Conservation (phyloP, 2,888 invertebrate species). For the Epirrita christyi region DNA sequence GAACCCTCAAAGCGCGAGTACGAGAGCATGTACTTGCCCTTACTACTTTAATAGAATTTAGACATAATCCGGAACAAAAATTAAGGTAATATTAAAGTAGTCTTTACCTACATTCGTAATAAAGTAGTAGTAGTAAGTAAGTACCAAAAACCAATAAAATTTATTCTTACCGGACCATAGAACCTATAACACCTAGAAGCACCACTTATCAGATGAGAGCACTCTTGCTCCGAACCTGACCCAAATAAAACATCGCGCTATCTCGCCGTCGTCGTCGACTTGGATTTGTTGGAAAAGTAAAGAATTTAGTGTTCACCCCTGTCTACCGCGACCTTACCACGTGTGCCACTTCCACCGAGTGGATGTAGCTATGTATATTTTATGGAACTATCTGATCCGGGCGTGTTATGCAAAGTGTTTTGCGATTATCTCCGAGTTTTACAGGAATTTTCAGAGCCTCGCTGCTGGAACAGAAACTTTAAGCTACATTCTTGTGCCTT, state of each 20-base stretch:
- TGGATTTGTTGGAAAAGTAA: slow-evolving; percentile 66
- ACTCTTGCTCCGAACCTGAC: slow-evolving; percentile 54
- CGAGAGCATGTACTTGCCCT: too few species aligned
- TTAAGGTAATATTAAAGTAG: too few species aligned
- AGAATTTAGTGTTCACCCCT: slow-evolving; percentile 66
- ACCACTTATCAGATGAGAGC: slow-evolving; percentile 50
- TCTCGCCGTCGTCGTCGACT: slow-evolving; percentile 48
- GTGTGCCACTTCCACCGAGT: slow-evolving; percentile 32
- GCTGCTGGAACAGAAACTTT: slow-evolving; percentile 6
- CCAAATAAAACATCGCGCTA: slow-evolving; percentile 66
- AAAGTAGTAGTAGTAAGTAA: too few species aligned
- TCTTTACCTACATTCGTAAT: too few species aligned
- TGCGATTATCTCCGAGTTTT: slow-evolving; percentile 21
- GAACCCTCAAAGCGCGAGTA: too few species aligned
- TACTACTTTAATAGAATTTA: too few species aligned
- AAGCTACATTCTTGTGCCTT: slow-evolving; percentile 9
- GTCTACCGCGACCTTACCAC: slow-evolving; percentile 51
- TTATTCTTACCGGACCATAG: slow-evolving; percentile 30
- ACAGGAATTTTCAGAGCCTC: slow-evolving; percentile 14
- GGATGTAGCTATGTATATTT: slow-evolving; percentile 24
- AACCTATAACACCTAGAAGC: slow-evolving; percentile 36
- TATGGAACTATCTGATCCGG: slow-evolving; percentile 27
- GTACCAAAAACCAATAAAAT: slow-evolving; percentile 28
- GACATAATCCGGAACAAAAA: too few species aligned
- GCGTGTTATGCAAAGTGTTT: slow-evolving; percentile 28